These are phyloP conservation scores for Yponomeuta evonymella DNA, from an alignment of 2,888 invertebrate species.

Conservation along the genomic window DNA sequence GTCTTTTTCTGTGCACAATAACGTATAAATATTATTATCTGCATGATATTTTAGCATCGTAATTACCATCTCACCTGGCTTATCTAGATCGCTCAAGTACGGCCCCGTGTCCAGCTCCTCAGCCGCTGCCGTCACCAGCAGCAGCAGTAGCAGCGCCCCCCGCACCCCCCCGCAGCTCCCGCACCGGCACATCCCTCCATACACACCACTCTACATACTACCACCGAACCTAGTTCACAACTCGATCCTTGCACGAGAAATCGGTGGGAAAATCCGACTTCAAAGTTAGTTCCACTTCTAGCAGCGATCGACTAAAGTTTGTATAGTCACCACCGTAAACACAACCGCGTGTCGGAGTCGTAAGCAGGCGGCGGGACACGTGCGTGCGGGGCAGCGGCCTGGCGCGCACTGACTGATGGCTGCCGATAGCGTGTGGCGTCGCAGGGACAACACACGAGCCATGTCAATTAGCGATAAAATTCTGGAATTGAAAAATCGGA, in stretches of 20 bases:
- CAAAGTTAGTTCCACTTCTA: no score
- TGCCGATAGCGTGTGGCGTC: conserved; percentile 12
- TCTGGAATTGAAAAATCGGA: conserved; percentile 8
- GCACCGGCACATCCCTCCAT: background rate
- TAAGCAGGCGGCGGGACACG: conserved; percentile 4
- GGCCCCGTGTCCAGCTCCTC: conserved; percentile 68
- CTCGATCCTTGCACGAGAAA: no score
- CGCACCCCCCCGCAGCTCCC: background rate
- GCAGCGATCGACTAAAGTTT: no score
- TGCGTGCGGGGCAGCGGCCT: conserved; percentile 7
- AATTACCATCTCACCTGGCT: conserved; percentile 65
- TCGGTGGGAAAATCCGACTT: no score
- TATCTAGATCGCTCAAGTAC: conserved; percentile 77
- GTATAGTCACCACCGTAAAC: conserved; percentile 7
- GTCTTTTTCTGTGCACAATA: no score
- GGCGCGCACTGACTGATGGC: conserved; percentile 12
- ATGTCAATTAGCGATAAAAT: conserved; percentile 8
- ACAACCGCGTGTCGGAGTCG: conserved; percentile 7
- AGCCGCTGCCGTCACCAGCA: background rate
- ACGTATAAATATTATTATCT: no score
- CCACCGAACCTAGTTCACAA: background rate
- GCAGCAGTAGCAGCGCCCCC: conserved; percentile 1
- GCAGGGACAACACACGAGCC: conserved; percentile 2
- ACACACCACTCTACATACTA: background rate
- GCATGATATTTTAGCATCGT: no score